These are phyloP conservation scores for Cygnus olor DNA, from an alignment of 2,797 vertebrate species.

Conservation along the genomic window DNA sequence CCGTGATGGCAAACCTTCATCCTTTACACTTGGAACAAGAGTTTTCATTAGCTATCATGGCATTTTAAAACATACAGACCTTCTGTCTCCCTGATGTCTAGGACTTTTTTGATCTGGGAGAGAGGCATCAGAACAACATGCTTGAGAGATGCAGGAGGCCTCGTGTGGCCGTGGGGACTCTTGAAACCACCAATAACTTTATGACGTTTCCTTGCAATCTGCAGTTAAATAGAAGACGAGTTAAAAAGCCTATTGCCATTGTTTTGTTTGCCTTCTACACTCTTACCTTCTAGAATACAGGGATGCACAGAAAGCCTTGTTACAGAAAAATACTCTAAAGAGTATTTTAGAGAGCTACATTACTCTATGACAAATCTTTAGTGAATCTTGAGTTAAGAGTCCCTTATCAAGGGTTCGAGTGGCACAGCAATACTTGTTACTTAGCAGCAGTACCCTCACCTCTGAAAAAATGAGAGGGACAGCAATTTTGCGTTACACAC, in stretches of 20 bases:
- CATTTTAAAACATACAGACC: constrained; percentile 78
- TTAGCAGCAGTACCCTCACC: neutral
- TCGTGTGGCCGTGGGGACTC: constrained; percentile 90
- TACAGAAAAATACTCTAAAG: neutral
- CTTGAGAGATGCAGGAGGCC: constrained; percentile 92
- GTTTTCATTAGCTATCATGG: neutral
- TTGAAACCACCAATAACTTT: constrained; percentile 96
- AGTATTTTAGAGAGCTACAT: neutral
- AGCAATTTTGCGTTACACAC: neutral
- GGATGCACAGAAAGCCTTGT: neutral
- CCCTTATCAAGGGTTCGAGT: neutral
- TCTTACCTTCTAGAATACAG: neutral
- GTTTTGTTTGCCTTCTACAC: neutral
- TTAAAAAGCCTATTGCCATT: neutral
- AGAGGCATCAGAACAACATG: constrained; percentile 96
- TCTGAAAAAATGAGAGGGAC: neutral
- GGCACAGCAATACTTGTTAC: neutral
- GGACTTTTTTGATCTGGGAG: constrained; percentile 95
- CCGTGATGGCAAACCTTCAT: neutral
- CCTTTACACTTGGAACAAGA: neutral
- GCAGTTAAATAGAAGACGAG: neutral
- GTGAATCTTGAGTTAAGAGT: neutral
- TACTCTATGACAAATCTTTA: neutral
- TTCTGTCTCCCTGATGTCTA: constrained; percentile 95
- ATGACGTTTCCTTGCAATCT: constrained; percentile 97